Evolutionary conservation across 2,797 vertebrate species (phyloP), one percentile per base, ranked within the genome.

Genomic region (Erpetoichthys calabaricus): DNA sequence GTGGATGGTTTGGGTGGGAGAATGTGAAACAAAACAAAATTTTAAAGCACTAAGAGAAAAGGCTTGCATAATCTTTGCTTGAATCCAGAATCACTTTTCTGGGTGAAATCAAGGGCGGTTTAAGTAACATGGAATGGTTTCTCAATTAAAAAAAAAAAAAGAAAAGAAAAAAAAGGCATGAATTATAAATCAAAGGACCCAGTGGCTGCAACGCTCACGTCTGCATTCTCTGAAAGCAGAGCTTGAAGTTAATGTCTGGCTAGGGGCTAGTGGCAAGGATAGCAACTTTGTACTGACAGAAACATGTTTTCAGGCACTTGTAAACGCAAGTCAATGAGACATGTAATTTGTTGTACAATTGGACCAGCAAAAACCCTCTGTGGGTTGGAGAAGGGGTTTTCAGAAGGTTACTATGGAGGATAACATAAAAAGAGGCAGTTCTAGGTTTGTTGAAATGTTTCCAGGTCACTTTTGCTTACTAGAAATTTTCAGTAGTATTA

Each of bases 271-370:
- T 25, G 45, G 53, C 53, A 42, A 42, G 53, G 53, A 45, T 55
- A 46, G 58, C 45, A 4, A 7, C 25, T 42, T 47, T 44, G 8
- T 6, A 8, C 50, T 57, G 55, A 41, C 50, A 56, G 64, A 67
- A 71, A 44, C 70, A 64, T 71, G 71, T 68, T 76, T 75, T 74
- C 74, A 73, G 75, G 70, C 68, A 74, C 74, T 68, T 67, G 73
- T 77, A 78, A 80, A 80, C 57, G 70, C 73, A 72, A 69, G 76
- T 73, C 77, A 81, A 81, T 81, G 74, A 79, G 76, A 81, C 73
- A 75, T 77, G 80, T 82, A 73, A 82, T 80, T 75, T 79, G 75
- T 73, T 70, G 73, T 67, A 78, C 73, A 75, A 68, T 67, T 4
- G 54, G 70, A 75, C 73, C 73, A 76, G 70, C 63, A 42, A 54